These are phyloP conservation scores for Bryconaethiops microstoma DNA, from an alignment of 2,797 vertebrate genomes.

Conservation along the genomic window DNA sequence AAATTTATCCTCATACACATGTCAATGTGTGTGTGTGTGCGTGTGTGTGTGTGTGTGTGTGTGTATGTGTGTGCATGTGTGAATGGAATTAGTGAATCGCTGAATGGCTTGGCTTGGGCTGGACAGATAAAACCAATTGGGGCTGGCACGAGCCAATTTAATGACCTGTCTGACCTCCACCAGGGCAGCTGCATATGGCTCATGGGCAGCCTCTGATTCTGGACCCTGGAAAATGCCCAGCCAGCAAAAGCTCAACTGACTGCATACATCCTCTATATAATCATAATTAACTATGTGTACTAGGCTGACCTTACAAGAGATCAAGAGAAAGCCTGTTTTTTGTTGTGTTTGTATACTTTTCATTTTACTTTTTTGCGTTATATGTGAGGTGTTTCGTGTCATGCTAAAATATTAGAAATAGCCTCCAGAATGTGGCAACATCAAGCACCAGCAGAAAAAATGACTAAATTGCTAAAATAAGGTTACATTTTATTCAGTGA, in stretches of 20 bases:
- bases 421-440: not conserved
- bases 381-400: not conserved
- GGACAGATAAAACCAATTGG: conserved; percentile 18
- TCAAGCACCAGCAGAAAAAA: not conserved
- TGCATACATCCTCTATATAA: not conserved
- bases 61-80: conserved; percentile 5
- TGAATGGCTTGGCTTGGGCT: conserved; percentile 39
- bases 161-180: conserved; percentile 14
- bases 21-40: conserved; percentile 18
- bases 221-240: conserved; percentile 1
- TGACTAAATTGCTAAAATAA: not conserved
- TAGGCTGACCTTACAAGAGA: not conserved
- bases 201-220: not conserved
- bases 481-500: not conserved
- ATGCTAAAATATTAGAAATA: not conserved
- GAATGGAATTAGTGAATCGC: conserved; percentile 7
- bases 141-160: conserved; percentile 1
- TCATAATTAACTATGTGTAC: not conserved
- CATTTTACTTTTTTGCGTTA: not conserved
- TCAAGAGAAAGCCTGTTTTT: too few relatives aligned
- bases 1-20: conserved; percentile 45
- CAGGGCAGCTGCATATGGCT: not conserved
- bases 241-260: not conserved
- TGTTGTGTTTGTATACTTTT: too few relatives aligned
- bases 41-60: conserved; percentile 29